A percentile compares a stretch with the other conserved stretches of the same genome.
These are phyloP conservation scores for Stercorarius parasiticus DNA, from an alignment of 2,113 vertebrate genomes.

Conservation along the genomic window DNA sequence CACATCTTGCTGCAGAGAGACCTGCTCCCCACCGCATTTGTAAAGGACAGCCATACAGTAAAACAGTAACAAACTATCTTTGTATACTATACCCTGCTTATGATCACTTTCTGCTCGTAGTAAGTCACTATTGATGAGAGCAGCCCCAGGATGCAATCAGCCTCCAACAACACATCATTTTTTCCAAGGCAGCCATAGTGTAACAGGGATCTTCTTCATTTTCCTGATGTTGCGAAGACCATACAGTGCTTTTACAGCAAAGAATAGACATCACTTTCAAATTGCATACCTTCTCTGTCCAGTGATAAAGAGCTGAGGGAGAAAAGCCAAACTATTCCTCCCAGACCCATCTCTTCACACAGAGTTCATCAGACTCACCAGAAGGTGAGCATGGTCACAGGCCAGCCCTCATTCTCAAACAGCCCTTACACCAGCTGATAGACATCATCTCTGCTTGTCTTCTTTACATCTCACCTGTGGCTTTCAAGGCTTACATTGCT, in stretches of 20 bases:
- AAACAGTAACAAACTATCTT: neutral
- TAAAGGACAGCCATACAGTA: neutral
- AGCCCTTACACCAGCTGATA: neutral
- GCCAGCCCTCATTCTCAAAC: neutral
- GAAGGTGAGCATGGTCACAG: rapidly evolving
- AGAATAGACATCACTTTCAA: neutral
- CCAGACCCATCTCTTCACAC: neutral
- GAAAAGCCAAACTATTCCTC: neutral
- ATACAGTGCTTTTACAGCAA: neutral
- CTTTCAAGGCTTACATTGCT: neutral
- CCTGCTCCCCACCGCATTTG: neutral
- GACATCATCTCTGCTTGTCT: too few relatives aligned
- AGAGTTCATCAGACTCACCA: neutral
- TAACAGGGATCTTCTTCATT: neutral
- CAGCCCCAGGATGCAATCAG: neutral
- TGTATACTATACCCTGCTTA: neutral
- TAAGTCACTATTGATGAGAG: neutral
- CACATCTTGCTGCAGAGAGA: neutral
- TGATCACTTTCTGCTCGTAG: neutral
- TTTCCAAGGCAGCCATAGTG: rapidly evolving
- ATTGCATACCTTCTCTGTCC: neutral
- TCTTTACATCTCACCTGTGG: neutral
- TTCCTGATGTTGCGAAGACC: neutral
- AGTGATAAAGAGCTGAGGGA: neutral
- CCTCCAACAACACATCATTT: neutral